These are phyloP conservation scores for Eueremaeus valkanovi DNA, from an alignment of 2,888 invertebrate genomes.

Conservation along the genomic window DNA sequence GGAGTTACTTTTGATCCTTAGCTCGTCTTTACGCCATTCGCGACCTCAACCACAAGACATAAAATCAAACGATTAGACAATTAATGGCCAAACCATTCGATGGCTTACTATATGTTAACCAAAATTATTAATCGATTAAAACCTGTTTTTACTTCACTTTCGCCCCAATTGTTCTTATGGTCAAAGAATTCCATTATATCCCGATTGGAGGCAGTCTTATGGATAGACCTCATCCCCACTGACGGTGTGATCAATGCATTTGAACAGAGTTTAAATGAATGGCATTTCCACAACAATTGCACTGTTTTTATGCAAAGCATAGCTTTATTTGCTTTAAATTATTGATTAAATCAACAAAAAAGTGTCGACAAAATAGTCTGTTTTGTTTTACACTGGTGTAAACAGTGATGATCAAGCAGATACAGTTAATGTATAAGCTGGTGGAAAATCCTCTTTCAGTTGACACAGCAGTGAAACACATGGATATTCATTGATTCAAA, in stretches of 20 bases:
- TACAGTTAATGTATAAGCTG: no score
- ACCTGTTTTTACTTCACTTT: constrained; percentile 66
- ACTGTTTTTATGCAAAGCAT: constrained; percentile 9
- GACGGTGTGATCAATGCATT: not conserved
- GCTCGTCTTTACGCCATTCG: constrained; percentile 81
- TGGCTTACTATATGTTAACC: not conserved
- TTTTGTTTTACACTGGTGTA: no score
- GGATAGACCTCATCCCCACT: not conserved
- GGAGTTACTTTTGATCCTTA: constrained; percentile 86
- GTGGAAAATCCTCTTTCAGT: no score
- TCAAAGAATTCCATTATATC: constrained; percentile 76
- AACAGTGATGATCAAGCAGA: no score
- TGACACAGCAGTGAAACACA: not conserved
- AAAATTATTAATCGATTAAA: constrained; percentile 34
- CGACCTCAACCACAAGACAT: constrained; percentile 58
- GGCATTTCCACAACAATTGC: not conserved
- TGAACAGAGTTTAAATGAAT: not conserved
- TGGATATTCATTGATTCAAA: not conserved
- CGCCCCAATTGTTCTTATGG: constrained; percentile 74
- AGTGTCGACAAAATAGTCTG: no score
- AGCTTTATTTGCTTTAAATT: not conserved
- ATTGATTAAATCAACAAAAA: not conserved
- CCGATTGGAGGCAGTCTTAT: not conserved
- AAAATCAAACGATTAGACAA: not conserved
- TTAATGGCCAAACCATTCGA: no score